Base-by-base conservation (phyloP, 2,797 vertebrate species). In the Lates japonicus region DNA sequence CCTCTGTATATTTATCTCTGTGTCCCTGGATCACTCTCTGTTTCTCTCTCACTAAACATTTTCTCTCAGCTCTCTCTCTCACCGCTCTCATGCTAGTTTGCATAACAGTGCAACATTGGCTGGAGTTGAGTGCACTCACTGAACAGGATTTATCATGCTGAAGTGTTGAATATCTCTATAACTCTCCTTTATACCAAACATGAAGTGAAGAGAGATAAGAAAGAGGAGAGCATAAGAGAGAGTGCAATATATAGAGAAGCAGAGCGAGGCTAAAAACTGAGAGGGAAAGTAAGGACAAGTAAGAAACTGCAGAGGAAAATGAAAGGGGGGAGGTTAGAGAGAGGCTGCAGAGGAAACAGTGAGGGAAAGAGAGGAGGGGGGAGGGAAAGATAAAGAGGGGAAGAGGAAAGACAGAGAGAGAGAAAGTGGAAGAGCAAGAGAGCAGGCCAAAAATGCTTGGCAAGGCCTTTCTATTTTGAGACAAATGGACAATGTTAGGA, bases 381-480 rank as follows among this genome's bases (percentile, higher is more conserved):
- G 51, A 3, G 64, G 12, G 29, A 41, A 25, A 60, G 39, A 64
- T 52, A 59, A 75, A 65, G 60, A 73, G 33, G n/a, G 72, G 54
- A 60, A 66, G 55, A 64, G 72, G n/a, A 51, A 60, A 55, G 70
- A 58, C 10, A 65, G 25, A 51, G 31, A 62, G 41, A 55, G 70
- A 58, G 59, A 74, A 64, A 83, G 69, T 69, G 67, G 49, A 72
- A 76, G 82, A 72, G 78, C 78, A 67, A 62, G 82, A 67, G 79
- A 84, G 80, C 54, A 66, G 78, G 83, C 85, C 87, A 92, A 87
- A 90, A 90, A 76, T 80, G 87, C 90, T 91, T 84, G 85, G 85
- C 86, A 87, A 89, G 70, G 80, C 54, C 68, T 88, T 91, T 93
- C 90, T 93, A 90, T 92, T 94, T 92, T 83, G 64, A 90, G 87